Evolutionary conservation across 2,113 vertebrate species (phyloP).

Genomic region (Microtus oregoni): DNA sequence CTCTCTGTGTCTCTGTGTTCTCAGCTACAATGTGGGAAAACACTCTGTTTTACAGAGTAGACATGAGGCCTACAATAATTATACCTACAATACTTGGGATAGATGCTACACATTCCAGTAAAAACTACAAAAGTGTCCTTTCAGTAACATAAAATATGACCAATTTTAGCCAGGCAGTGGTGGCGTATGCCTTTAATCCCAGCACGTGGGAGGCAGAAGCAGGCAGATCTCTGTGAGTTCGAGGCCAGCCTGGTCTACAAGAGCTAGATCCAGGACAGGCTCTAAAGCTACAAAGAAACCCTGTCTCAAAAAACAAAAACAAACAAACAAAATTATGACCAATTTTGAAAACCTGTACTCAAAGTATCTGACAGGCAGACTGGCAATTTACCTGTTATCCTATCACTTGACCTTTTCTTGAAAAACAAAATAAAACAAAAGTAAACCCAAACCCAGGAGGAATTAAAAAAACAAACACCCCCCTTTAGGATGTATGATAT

Average conservation of each 20-base stretch:
- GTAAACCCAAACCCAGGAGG: not conserved
- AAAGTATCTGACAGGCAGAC: not conserved
- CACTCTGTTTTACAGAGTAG: not conserved
- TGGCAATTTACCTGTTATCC: not conserved
- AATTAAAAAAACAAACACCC: not conserved
- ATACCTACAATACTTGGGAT: not conserved
- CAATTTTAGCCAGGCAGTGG: not conserved
- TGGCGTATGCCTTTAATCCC: too few species aligned
- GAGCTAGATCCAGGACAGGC: too few species aligned
- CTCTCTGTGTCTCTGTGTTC: not conserved
- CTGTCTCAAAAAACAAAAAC: too few species aligned
- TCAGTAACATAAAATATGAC: not conserved
- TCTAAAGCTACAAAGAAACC: too few species aligned
- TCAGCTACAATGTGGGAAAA: not conserved
- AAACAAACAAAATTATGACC: too few species aligned
- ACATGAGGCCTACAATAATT: not conserved
- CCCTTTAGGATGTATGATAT: not conserved
- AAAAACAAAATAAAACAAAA: not conserved
- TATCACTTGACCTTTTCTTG: not conserved
- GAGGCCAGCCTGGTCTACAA: too few species aligned
- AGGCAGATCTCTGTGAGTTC: too few species aligned
- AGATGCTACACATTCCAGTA: not conserved
- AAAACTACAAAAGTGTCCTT: not conserved
- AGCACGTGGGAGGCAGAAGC: too few species aligned
- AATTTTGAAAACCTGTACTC: not conserved